phyloP scores from a whole-genome alignment of 2,888 invertebrate species.

The Endomychus coccineus region DNA sequence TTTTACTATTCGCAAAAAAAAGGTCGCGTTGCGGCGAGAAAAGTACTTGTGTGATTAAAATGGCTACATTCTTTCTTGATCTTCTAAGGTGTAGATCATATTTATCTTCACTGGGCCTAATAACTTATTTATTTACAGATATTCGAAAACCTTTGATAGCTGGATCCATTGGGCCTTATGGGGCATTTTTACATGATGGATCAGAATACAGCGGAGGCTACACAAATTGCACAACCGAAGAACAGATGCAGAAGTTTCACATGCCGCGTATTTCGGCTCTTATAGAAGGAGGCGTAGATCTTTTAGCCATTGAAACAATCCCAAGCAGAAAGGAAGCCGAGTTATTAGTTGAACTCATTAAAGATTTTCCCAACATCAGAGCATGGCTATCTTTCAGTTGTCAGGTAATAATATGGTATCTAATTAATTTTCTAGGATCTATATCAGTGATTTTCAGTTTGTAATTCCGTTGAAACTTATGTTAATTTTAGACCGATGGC shows the following conservation, averaged over 20 bases:
- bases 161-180: constrained; percentile 85
- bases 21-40: too few species aligned
- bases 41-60: too few species aligned
- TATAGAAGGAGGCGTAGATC: constrained; percentile 67
- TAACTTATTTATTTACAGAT: too few species aligned
- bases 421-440: neutral
- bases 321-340: constrained; percentile 74
- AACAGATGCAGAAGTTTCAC: constrained; percentile 69
- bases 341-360: constrained; percentile 66
- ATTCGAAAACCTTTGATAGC: constrained; percentile 70
- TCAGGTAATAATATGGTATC: constrained; percentile 48
- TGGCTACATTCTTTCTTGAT: too few species aligned
- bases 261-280: constrained; percentile 66
- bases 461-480: too few species aligned
- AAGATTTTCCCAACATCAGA: constrained; percentile 64
- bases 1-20: too few species aligned
- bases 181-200: constrained; percentile 76
- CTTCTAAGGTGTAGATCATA: too few species aligned
- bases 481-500: constrained; percentile 46
- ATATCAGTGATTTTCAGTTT: neutral
- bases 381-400: constrained; percentile 86
- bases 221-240: constrained; percentile 52
- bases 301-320: constrained; percentile 83
- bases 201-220: constrained; percentile 83
- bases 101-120: too few species aligned